phyloP scores from a whole-genome alignment of 2,888 invertebrate species.

The Rhogogaster chlorosoma region DNA sequence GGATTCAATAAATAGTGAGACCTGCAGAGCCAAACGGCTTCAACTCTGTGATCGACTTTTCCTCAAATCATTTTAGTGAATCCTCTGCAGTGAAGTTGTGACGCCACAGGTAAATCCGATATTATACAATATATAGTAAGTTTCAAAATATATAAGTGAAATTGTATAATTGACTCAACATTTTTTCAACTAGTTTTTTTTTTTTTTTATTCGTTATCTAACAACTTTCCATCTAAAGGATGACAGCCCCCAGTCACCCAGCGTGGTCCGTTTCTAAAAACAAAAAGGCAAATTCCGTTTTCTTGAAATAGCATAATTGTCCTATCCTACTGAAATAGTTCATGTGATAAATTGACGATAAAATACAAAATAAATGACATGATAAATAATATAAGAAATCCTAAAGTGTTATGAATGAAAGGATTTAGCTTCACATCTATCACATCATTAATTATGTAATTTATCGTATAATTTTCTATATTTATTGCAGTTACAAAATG shows the following conservation, averaged over 20 bases:
- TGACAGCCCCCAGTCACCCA: slow-evolving; percentile 67
- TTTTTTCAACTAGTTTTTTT: background rate
- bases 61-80: background rate
- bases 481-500: too few relatives aligned
- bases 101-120: slow-evolving; percentile 8
- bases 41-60: background rate
- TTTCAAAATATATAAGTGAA: background rate
- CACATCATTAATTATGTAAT: too few relatives aligned
- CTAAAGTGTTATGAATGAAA: too few relatives aligned
- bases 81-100: background rate
- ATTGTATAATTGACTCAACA: slow-evolving; percentile 10
- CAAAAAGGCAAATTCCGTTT: slow-evolving; percentile 62
- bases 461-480: too few relatives aligned
- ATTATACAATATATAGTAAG: background rate
- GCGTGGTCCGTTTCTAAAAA: slow-evolving; percentile 74
- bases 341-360: too few relatives aligned
- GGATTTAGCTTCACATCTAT: too few relatives aligned
- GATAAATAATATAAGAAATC: too few relatives aligned
- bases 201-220: slow-evolving; percentile 8
- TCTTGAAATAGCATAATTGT: slow-evolving; percentile 44
- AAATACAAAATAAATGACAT: too few relatives aligned
- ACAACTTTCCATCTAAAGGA: slow-evolving; percentile 62
- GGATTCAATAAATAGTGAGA: background rate
- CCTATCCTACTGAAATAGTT: too few relatives aligned
- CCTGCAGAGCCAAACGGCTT: background rate